Evolutionary conservation across 1,140 invertebrate species (phyloP).

Genomic region (Neuroterus valhalla): DNA sequence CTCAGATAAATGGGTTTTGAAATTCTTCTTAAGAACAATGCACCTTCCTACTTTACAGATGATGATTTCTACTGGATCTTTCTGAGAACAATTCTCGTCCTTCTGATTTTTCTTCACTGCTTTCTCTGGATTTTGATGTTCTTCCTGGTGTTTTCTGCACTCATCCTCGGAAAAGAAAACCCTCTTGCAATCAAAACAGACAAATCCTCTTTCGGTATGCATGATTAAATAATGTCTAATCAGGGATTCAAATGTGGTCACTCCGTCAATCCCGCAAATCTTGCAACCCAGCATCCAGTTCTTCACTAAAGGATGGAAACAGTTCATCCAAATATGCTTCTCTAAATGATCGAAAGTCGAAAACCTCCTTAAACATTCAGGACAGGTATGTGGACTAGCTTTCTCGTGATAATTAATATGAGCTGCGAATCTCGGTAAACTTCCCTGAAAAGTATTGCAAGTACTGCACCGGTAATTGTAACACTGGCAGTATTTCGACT

Average conservation of each 20-base stretch:
- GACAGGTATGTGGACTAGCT: constrained; percentile 56
- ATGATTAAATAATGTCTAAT: constrained; percentile 62
- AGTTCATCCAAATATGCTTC: constrained; percentile 64
- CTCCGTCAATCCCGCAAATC: constrained; percentile 66
- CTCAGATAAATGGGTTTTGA: constrained; percentile 56
- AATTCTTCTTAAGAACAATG: constrained; percentile 55
- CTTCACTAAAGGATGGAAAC: constrained; percentile 61
- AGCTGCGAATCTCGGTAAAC: constrained; percentile 46
- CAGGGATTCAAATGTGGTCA: constrained; percentile 64
- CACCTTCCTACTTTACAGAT: constrained; percentile 61
- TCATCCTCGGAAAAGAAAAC: constrained; percentile 54
- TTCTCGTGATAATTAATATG: constrained; percentile 66
- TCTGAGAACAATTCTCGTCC: background rate
- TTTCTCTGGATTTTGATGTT: constrained; percentile 43
- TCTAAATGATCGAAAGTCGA: constrained; percentile 50
- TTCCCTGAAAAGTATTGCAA: constrained; percentile 63
- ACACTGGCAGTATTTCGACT: constrained; percentile 61
- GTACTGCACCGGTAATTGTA: constrained; percentile 63
- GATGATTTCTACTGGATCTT: constrained; percentile 49
- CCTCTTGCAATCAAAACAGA: constrained; percentile 57
- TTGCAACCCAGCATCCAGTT: constrained; percentile 57
- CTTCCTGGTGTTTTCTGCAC: constrained; percentile 54
- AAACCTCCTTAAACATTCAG: constrained; percentile 62
- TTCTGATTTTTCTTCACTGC: background rate
- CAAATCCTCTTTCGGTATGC: constrained; percentile 57